Base-by-base conservation (phyloP, 2,113 vertebrate genomes). In the Tragelaphus scriptus region DNA sequence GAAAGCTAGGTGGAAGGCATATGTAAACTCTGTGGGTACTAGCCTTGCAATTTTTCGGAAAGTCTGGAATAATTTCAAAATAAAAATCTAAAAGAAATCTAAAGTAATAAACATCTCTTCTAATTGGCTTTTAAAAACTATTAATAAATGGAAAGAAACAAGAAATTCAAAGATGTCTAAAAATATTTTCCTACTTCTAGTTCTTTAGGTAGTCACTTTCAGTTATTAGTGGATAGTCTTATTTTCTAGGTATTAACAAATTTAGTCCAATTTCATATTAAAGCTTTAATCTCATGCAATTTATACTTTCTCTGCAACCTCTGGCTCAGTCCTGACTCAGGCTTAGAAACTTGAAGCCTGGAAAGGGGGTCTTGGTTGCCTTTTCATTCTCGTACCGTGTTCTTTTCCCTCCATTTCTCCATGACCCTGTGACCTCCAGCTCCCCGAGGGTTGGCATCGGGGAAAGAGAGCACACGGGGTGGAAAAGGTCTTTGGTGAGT, bases 61-160 rank as follows among this genome's bases (percentile, higher is more conserved):
- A 93, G 30, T 47, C 55, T 93, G 65, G 80, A 92, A 32, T 84
- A 77, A 53, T 65, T 71, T 93, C 16, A 90, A 63, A 95, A 82
- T 81, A 68, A 93, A 79, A 95, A 81, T n/a, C 25, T 71, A 80
- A 86, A 77, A 96, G 61, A 71, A 91, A 92, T 56, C 47, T 53
- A 87, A 95, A 58, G 51, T 56, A 93, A 87, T 95, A 87, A 86
- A 55, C n/a, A 85, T 86, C 11, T 28, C 25, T 85, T 82, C 14
- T 28, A 91, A 84, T 6, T 82, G 71, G 10, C n/a, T 89, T 87
- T 56, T 25, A 19, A 63, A 82, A 65, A 58, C 7, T 79, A 71
- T 80, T 79, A 75, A 63, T 77, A 94, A 75, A 85, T 94, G 47
- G 32, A 19, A 94, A 91, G 32, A 90, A 91, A 91, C 5, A 96